Evolutionary conservation across 1,140 invertebrate species (phyloP), one percentile per base, ranked within the genome.

Genomic region (Pachyrhynchus sulphureomaculatus): DNA sequence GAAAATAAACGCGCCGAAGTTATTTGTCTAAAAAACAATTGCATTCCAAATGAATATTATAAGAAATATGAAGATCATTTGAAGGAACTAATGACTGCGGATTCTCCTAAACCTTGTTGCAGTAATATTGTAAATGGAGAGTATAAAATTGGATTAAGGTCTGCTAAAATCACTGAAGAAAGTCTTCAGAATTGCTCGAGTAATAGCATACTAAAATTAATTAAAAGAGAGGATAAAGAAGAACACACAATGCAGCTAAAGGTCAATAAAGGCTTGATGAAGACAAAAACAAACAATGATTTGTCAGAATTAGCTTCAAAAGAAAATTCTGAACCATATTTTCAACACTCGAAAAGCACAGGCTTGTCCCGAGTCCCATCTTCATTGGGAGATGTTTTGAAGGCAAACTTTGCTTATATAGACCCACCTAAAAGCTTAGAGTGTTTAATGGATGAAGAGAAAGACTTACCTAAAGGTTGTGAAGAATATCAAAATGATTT

Each of bases 1-100:
- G 72, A 73, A 47, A 76, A 72, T 59, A 42, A 47, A 41, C 56
- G 42, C 3, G 68, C 66, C 1, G 60, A 67, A 18, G 45, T 55
- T 23, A 72, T 71, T 62, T 68, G 67, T 42, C 36, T 62, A 6
- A 62, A 68, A 66, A 29, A 56, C 21, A 33, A 62, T 55, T 49
- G 51, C 41, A 55, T 62, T 55, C 60, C 60, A 10, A 56, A 55
- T n/a, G 52, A 62, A 34, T 67, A 73, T 62, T 72, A 68, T 47
- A 73, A 72, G 48, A 73, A 62, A 23, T 72, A 73, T 26, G 65
- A 73, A 59, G 72, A 72, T 62, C 68, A 72, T 57, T 57, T 65
- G 41, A 66, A 52, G 10, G 58, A 67, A 36, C 33, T 65, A 32
- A 44, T 61, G 49, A 17, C 32, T 15, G 20, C 10, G 3, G 41